These are phyloP conservation scores for Dermolepida albohirtum DNA, from an alignment of 2,888 invertebrate genomes.

Conservation along the genomic window DNA sequence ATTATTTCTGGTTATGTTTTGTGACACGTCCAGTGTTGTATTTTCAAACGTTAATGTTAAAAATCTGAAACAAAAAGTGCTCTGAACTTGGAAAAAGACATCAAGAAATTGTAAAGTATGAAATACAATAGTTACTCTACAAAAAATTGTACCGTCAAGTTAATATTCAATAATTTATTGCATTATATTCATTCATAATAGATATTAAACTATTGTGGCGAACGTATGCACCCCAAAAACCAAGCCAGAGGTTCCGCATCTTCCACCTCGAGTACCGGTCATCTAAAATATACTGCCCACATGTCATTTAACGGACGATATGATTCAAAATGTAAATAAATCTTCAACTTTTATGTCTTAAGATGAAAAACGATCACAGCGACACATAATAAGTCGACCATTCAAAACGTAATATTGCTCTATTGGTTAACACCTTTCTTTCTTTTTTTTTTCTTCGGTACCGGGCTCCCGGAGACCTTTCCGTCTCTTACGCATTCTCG, in stretches of 20 bases:
- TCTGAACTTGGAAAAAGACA: too few species aligned
- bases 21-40: too few species aligned
- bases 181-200: not conserved
- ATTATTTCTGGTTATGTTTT: too few species aligned
- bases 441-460: slow-evolving; percentile 16
- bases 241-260: slow-evolving; percentile 17
- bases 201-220: not conserved
- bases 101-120: too few species aligned
- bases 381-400: slow-evolving; percentile 43
- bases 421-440: slow-evolving; percentile 50
- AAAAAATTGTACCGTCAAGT: too few species aligned
- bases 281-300: slow-evolving; percentile 52
- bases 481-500: slow-evolving; percentile 11
- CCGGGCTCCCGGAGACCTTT: slow-evolving; percentile 14
- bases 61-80: too few species aligned
- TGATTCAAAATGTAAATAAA: slow-evolving; percentile 45
- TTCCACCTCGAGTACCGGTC: slow-evolving; percentile 42
- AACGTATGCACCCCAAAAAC: not conserved
- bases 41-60: too few species aligned
- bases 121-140: too few species aligned
- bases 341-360: slow-evolving; percentile 37
- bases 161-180: too few species aligned
- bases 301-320: slow-evolving; percentile 54
- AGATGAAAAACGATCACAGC: slow-evolving; percentile 40
- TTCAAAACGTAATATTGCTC: slow-evolving; percentile 44